Percentiles rank a stretch among this genome's conserved stretches.
Evolutionary conservation across 1,140 invertebrate species (phyloP).

Genomic region (Drosophila ohnishii): DNA sequence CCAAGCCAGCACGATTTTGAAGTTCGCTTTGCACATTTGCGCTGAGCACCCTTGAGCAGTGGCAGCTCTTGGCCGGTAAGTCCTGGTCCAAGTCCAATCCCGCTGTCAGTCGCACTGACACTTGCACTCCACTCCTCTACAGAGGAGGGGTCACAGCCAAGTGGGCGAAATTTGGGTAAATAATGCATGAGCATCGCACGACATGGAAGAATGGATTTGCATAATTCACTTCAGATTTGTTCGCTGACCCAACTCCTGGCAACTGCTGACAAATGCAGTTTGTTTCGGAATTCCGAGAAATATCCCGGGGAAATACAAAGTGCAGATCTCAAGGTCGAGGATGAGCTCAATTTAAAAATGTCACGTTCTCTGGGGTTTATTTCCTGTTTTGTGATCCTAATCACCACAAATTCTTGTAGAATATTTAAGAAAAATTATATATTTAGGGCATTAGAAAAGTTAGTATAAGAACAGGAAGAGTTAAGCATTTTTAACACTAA

Average conservation of each 20-base stretch:
- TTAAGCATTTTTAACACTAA: no score
- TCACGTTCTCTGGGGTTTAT: not conserved
- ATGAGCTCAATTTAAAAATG: slow-evolving; percentile 6
- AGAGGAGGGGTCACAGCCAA: not conserved
- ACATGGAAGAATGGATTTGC: slow-evolving; percentile 41
- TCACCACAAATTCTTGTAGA: no score
- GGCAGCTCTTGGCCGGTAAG: slow-evolving; percentile 33
- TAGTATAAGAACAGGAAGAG: no score
- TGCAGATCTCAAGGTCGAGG: slow-evolving; percentile 34
- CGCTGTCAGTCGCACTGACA: slow-evolving; percentile 26
- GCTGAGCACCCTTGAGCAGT: slow-evolving; percentile 68
- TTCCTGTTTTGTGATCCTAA: not conserved
- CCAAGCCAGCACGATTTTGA: slow-evolving; percentile 55
- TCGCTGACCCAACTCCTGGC: slow-evolving; percentile 48
- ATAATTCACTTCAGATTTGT: slow-evolving; percentile 48
- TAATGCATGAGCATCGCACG: slow-evolving; percentile 47
- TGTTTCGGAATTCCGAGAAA: slow-evolving; percentile 1
- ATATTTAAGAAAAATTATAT: not conserved
- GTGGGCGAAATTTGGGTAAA: slow-evolving; percentile 34
- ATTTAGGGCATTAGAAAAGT: not conserved
- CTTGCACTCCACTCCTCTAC: slow-evolving; percentile 8
- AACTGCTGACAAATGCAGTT: slow-evolving; percentile 56
- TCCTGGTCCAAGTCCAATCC: slow-evolving; percentile 19
- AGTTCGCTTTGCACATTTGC: slow-evolving; percentile 76
- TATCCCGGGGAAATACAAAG: not conserved